phyloP scores from a whole-genome alignment of 2,888 invertebrate species.

The Drosophila diplacantha region DNA sequence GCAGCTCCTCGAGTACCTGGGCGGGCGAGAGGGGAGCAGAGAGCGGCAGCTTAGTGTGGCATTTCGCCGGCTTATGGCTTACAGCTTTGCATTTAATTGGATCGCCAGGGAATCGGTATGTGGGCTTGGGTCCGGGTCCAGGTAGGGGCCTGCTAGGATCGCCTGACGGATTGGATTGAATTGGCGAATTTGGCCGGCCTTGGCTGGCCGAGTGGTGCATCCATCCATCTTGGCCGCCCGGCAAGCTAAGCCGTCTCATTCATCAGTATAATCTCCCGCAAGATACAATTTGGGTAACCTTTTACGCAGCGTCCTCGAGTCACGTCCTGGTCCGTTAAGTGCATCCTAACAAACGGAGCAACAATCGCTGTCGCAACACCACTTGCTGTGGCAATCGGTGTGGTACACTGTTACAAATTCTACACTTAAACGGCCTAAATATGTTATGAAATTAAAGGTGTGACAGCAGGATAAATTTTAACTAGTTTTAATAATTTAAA shows the following conservation, averaged over 20 bases:
- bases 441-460: not conserved
- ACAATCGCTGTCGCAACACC: conserved; percentile 15
- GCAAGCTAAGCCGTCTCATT: conserved; percentile 48
- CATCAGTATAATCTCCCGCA: conserved; percentile 59
- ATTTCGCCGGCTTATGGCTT: conserved; percentile 26
- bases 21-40: conserved; percentile 24
- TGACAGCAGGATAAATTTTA: too few relatives aligned
- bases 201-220: conserved; percentile 8
- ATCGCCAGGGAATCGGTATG: conserved; percentile 13
- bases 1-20: conserved; percentile 83
- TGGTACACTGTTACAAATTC: not conserved
- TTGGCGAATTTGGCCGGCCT: conserved; percentile 13
- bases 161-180: conserved; percentile 6
- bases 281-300: conserved; percentile 50
- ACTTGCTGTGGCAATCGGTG: conserved; percentile 14
- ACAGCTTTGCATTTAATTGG: conserved; percentile 48
- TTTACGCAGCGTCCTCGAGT: conserved; percentile 51
- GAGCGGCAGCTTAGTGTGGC: conserved; percentile 27
- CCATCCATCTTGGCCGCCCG: conserved; percentile 20
- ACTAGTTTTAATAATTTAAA: too few relatives aligned
- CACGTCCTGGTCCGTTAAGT: conserved; percentile 62
- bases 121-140: not conserved
- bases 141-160: not conserved
- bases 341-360: conserved; percentile 46
- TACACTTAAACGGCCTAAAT: accelerated